These are phyloP conservation scores for Phaedon cochleariae DNA, from an alignment of 2,888 invertebrate species.

Conservation along the genomic window DNA sequence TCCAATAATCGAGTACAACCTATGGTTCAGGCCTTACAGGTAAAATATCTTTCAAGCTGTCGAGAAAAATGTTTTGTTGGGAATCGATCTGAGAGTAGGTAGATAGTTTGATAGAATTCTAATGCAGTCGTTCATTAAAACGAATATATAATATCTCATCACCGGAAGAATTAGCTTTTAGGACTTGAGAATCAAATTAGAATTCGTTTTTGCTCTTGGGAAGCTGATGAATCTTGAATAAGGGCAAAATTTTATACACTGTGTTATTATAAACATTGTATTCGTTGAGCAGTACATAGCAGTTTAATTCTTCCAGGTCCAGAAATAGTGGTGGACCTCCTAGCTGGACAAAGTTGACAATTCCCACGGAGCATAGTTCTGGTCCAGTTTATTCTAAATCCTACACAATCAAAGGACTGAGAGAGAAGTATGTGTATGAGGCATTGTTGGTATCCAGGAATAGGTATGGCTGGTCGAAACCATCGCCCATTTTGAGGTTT, in stretches of 20 bases:
- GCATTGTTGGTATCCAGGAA: slow-evolving; percentile 82
- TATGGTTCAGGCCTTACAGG: slow-evolving; percentile 68
- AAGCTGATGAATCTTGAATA: too few relatives aligned
- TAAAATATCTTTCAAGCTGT: background rate
- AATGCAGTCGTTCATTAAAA: too few relatives aligned
- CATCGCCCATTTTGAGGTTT: slow-evolving; percentile 77
- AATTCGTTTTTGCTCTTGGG: too few relatives aligned
- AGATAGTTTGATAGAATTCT: too few relatives aligned
- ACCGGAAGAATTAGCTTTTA: too few relatives aligned
- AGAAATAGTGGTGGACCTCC: slow-evolving; percentile 44
- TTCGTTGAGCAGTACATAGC: too few relatives aligned
- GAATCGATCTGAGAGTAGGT: too few relatives aligned
- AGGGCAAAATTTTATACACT: too few relatives aligned
- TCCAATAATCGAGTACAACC: slow-evolving; percentile 76
- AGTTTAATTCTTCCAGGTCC: slow-evolving; percentile 62
- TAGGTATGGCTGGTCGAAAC: slow-evolving; percentile 85
- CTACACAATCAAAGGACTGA: slow-evolving; percentile 78
- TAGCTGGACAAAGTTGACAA: slow-evolving; percentile 74
- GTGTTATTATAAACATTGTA: too few relatives aligned
- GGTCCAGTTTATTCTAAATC: slow-evolving; percentile 81
- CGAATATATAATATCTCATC: too few relatives aligned
- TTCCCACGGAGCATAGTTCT: slow-evolving; percentile 72
- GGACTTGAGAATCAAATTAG: too few relatives aligned
- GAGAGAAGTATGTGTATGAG: slow-evolving; percentile 79
- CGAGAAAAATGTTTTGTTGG: too few relatives aligned